Evolutionary conservation across 92 coral and sea anemone species (phyloP).

Genomic region (Desmophyllum pertusum): DNA sequence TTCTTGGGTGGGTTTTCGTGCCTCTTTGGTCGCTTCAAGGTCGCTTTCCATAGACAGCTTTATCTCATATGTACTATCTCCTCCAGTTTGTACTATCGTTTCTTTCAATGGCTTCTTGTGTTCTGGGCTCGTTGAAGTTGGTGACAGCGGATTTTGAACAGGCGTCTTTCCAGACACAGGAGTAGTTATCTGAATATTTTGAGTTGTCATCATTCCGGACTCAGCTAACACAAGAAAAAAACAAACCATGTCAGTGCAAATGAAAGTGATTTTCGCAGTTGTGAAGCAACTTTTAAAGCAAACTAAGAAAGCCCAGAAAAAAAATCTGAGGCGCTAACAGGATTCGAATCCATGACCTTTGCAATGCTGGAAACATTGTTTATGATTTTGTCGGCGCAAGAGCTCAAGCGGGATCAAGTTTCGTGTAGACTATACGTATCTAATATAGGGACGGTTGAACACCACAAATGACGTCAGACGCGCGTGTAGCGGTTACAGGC

Average conservation of each 20-base stretch:
- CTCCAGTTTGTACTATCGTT: background rate
- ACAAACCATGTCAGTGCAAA: background rate
- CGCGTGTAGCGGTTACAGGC: too few species aligned
- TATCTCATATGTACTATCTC: background rate
- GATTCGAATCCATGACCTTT: background rate
- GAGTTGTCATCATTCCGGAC: background rate
- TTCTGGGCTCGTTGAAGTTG: background rate
- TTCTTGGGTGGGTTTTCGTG: slow-evolving; percentile 12
- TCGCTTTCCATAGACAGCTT: background rate
- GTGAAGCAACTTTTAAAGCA: background rate
- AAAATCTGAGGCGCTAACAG: background rate
- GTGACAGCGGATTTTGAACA: slow-evolving; percentile 31
- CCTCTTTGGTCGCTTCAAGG: background rate
- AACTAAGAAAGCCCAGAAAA: background rate
- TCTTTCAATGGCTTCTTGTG: background rate
- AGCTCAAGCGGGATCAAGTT: too few species aligned
- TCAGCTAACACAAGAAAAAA: background rate
- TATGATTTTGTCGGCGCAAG: too few species aligned
- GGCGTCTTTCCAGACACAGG: slow-evolving; percentile 16
- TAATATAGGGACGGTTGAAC: too few species aligned
- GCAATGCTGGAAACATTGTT: background rate
- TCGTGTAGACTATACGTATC: too few species aligned
- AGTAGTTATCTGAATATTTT: background rate
- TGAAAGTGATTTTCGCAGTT: background rate
- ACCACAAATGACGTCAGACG: too few species aligned